Conservation (phyloP, 30 jellyfish, hydroid and myxozoan genomes). For the Clytia hemisphaerica region DNA sequence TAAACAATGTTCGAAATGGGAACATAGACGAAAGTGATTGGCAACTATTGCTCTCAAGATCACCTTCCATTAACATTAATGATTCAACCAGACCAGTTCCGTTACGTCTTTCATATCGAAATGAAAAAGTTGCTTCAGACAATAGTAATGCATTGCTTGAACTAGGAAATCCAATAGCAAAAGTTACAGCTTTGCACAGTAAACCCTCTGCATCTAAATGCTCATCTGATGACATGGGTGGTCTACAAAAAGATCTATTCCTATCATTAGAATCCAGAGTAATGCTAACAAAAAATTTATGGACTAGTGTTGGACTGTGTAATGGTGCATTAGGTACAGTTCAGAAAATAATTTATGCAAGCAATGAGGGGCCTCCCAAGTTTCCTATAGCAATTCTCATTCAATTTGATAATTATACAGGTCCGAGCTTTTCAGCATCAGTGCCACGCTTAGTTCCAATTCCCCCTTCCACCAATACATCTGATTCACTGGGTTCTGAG, state of each 20-base stretch:
- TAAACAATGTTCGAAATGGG: neutral
- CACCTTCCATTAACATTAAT: neutral
- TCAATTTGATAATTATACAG: conserved; percentile 4
- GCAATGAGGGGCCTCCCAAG: conserved; percentile 27
- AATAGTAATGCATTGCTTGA: neutral
- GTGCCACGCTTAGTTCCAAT: conserved; percentile 18
- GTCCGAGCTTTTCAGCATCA: neutral
- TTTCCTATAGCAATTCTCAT: conserved; percentile 40
- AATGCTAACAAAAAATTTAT: conserved; percentile 32
- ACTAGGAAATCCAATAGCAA: conserved; percentile 19
- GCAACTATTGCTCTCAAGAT: neutral
- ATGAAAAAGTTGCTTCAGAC: conserved; percentile 25
- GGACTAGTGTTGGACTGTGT: conserved; percentile 62
- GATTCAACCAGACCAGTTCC: neutral
- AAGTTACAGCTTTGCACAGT: conserved; percentile 26
- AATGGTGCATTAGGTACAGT: conserved; percentile 46
- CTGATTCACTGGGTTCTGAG: conserved; percentile 18
- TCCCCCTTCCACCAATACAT: conserved; percentile 11
- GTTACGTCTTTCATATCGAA: neutral
- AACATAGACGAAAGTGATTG: neutral
- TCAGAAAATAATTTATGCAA: conserved; percentile 14
- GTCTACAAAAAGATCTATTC: conserved; percentile 19
- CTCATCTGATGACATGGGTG: conserved; percentile 53
- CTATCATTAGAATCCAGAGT: conserved; percentile 30
- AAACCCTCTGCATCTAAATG: neutral